phyloP scores from a whole-genome alignment of 2,888 invertebrate genomes.

The Galerucella nymphaeae region DNA sequence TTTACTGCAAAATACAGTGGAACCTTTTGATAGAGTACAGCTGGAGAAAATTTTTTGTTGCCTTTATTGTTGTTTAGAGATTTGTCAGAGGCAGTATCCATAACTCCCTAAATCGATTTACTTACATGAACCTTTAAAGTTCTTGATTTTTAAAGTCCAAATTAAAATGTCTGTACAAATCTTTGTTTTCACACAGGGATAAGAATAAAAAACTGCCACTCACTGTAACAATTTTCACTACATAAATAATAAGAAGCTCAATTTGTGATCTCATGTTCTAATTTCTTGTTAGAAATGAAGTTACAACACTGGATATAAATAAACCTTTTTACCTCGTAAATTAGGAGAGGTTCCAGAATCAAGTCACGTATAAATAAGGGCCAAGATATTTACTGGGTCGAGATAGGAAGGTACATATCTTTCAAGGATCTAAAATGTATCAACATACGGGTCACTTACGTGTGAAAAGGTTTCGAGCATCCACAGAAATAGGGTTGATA shows the following conservation, averaged over 20 bases:
- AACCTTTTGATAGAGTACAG: too few species aligned
- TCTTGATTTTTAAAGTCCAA: too few species aligned
- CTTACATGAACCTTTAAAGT: too few species aligned
- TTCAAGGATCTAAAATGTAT: slow-evolving; percentile 40
- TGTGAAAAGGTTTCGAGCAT: slow-evolving; percentile 35
- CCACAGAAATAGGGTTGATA: slow-evolving; percentile 10
- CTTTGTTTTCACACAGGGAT: too few species aligned
- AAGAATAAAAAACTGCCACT: too few species aligned
- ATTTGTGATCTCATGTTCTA: background rate
- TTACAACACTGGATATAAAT: slow-evolving; percentile 32
- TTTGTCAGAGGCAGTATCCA: too few species aligned
- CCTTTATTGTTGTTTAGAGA: too few species aligned
- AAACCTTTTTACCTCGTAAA: slow-evolving; percentile 56
- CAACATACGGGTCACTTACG: slow-evolving; percentile 45
- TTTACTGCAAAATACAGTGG: background rate
- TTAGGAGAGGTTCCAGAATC: slow-evolving; percentile 56
- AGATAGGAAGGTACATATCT: slow-evolving; percentile 56
- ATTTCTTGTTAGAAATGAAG: background rate
- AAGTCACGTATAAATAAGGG: slow-evolving; percentile 58
- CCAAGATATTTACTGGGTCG: slow-evolving; percentile 56
- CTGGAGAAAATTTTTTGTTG: too few species aligned
- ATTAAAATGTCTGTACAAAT: too few species aligned
- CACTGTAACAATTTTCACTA: too few species aligned
- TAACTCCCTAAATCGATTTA: too few species aligned
- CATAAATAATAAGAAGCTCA: too few species aligned